Conservation (phyloP, 2,113 vertebrate genomes). For the Dascyllus trimaculatus region DNA sequence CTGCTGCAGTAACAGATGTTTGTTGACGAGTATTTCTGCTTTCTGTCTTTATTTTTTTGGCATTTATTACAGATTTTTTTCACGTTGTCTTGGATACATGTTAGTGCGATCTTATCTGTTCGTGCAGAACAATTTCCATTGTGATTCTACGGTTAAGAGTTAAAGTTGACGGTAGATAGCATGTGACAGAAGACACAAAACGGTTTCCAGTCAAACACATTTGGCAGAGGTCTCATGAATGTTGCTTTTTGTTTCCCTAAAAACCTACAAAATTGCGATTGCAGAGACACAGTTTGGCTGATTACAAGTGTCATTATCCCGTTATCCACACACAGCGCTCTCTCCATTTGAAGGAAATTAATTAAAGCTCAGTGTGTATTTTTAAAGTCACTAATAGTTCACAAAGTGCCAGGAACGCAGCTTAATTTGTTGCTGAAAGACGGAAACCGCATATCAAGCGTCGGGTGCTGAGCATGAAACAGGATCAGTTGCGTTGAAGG, state of each 20-base stretch:
- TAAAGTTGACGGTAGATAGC: constrained; percentile 15
- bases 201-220: not conserved
- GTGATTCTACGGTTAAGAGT: not conserved
- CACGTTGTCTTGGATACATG: not conserved
- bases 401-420: constrained; percentile 53
- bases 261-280: constrained; percentile 19
- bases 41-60: not conserved
- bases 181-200: constrained; percentile 15
- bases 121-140: not conserved
- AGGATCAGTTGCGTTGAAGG: constrained; percentile 54
- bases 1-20: not conserved
- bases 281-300: constrained; percentile 29
- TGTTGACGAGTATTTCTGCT: too few relatives aligned
- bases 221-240: constrained; percentile 29
- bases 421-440: constrained; percentile 58
- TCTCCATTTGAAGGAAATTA: constrained; percentile 52
- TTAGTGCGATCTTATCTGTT: not conserved
- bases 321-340: constrained; percentile 13
- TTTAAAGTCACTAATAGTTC: constrained; percentile 70
- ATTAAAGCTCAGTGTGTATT: constrained; percentile 62
- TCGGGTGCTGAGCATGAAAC: constrained; percentile 61
- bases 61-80: not conserved
- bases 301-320: constrained; percentile 56
- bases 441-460: constrained; percentile 20
- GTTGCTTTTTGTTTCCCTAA: constrained; percentile 9